Percentiles rank a stretch among this genome's conserved stretches.
Evolutionary conservation across 35 echinoderm and acorn worm genomes (phyloP).

Genomic region (Eucidaris tribuloides): DNA sequence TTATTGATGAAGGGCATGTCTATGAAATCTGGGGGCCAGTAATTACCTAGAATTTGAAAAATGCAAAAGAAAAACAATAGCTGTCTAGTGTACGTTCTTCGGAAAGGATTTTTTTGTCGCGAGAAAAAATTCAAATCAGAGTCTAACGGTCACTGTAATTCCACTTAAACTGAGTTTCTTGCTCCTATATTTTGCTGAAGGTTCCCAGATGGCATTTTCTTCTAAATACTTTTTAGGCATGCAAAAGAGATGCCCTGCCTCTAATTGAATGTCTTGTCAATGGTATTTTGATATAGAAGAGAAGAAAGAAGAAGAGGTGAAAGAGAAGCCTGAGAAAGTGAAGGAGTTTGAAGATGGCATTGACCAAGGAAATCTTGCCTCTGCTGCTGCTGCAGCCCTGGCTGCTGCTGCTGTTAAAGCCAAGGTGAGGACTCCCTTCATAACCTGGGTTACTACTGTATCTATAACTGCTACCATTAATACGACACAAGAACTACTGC

Average conservation of each 20-base stretch:
- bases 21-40: no score
- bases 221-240: no score
- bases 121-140: not conserved
- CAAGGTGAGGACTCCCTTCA: no score
- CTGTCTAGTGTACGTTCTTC: no score
- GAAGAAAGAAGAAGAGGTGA: constrained; percentile 45
- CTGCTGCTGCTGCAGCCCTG: constrained; percentile 93
- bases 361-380: constrained; percentile 82
- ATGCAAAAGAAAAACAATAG: no score
- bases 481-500: no score
- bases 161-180: not conserved
- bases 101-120: not conserved
- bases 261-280: no score
- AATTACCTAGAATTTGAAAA: no score
- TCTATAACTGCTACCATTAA: no score
- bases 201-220: not conserved
- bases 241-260: no score
- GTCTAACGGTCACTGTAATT: not conserved
- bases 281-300: constrained; percentile 26
- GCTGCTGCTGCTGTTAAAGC: constrained; percentile 98
- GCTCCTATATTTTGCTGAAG: not conserved
- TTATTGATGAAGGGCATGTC: no score
- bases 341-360: constrained; percentile 79
- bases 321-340: constrained; percentile 83
- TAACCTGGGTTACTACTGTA: no score